Base-by-base conservation (phyloP, 2,797 vertebrate genomes). In the Rhinella marina region DNA sequence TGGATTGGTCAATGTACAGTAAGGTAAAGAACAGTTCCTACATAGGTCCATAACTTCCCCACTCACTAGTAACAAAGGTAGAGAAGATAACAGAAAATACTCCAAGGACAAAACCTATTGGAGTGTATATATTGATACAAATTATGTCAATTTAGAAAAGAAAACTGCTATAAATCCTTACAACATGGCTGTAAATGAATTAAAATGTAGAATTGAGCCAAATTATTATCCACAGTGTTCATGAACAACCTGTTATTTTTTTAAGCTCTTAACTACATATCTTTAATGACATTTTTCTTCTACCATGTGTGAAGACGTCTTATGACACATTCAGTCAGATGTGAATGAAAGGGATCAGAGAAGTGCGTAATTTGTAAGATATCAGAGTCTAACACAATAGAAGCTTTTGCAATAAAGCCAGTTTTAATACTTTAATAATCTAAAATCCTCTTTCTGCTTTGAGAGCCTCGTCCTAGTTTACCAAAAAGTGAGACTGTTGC, bases 281-380 rank as follows among this genome's bases (percentile, higher is more conserved):
- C 23, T 66, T 25, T 66, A 25, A 66, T 25, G 10, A 66, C 61
- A 21, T 62, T 50, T 62, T 19, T 76, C 21, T 57, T 11, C 32
- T 84, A 1, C 70, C 23, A 21, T 76, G 72, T 73, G 68, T 75
- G 70, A 59, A 62, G 83, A 50, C 23, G 54, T 84, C 70, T 61
- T 57, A 41, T 84, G 83, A 76, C 83, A 66, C 59, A 78, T 61
- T 76, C 32, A 61, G 48, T 64, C 17, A 78, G 48, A 27, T 27
- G n/a, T 86, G 52, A 48, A 52, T 54, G 48, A 87, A 48, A 48
- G 21, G 81, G 81, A 84, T 84, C 81, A 84, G 87, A 12, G 21
- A 88, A 78, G 73, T 88, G 52, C 87, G 87, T 88, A 88, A 84
- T 84, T 83, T 84, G 73, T 82, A 70, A 78, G 75, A 88, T 88